These are phyloP conservation scores for Vireo griseus DNA, from an alignment of 2,797 vertebrate genomes.

Conservation along the genomic window DNA sequence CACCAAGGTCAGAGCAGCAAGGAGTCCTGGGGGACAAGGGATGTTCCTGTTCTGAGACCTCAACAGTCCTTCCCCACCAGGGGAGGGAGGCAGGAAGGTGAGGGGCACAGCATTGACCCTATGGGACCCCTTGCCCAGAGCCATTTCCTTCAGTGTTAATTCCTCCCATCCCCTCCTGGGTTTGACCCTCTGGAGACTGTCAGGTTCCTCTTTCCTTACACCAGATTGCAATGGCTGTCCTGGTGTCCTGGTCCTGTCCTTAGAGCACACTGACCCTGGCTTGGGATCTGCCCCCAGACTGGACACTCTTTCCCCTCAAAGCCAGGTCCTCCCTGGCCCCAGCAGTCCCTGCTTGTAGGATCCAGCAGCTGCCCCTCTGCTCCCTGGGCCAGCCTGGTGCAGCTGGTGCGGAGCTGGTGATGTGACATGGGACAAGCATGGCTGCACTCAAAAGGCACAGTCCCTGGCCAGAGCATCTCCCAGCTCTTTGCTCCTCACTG, in stretches of 20 bases:
- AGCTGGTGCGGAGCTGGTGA: background rate
- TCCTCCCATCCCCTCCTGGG: background rate
- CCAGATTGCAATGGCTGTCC: background rate
- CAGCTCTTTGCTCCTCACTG: background rate
- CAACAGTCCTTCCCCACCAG: background rate
- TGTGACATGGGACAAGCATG: fast-evolving
- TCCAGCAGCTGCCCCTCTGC: background rate
- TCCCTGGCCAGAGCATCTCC: background rate
- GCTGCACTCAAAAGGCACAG: background rate
- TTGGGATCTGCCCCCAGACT: background rate
- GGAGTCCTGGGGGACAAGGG: background rate
- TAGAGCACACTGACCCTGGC: background rate
- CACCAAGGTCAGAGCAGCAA: background rate
- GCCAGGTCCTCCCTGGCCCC: background rate
- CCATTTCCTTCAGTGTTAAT: background rate
- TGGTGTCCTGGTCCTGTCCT: background rate
- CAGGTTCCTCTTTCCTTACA: background rate
- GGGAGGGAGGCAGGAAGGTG: background rate
- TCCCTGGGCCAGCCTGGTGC: background rate
- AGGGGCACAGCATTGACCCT: background rate
- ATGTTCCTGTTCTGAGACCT: background rate
- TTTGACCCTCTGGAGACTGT: background rate
- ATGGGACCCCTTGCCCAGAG: background rate
- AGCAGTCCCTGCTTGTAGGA: background rate
- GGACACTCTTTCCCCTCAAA: background rate